phyloP scores from a whole-genome alignment of 2,113 vertebrate genomes.

The Nestor notabilis region DNA sequence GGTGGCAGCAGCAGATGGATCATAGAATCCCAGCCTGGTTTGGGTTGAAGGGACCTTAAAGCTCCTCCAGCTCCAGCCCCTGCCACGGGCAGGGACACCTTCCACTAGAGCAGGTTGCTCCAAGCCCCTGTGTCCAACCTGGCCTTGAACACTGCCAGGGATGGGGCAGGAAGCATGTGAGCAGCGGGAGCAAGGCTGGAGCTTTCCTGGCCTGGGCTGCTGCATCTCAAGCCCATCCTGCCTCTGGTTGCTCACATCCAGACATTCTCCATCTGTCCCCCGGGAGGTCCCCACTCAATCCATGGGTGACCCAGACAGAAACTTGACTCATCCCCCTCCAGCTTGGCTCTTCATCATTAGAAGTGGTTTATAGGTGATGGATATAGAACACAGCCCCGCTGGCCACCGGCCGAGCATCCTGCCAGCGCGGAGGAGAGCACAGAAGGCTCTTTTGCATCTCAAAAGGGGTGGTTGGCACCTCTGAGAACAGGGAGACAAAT shows the following conservation, averaged over 20 bases:
- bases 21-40: too few species aligned
- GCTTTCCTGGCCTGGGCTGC: neutral
- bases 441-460: constrained; percentile 22
- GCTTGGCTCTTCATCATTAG: neutral
- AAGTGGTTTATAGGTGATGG: neutral
- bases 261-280: neutral
- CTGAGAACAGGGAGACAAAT: neutral
- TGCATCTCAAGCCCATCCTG: neutral
- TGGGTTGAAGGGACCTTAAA: neutral
- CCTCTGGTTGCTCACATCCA: neutral
- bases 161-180: neutral
- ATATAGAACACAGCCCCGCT: neutral
- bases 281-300: neutral
- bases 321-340: neutral
- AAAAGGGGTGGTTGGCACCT: neutral
- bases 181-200: accelerated
- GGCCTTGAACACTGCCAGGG: neutral
- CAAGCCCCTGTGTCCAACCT: neutral
- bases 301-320: neutral
- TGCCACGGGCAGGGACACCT: too few species aligned
- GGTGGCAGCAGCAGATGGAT: neutral
- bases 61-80: neutral
- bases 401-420: accelerated
- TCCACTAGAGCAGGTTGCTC: neutral
- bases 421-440: neutral